These are phyloP conservation scores for Mus spretus DNA, from an alignment of 2,797 vertebrate species.

Conservation along the genomic window DNA sequence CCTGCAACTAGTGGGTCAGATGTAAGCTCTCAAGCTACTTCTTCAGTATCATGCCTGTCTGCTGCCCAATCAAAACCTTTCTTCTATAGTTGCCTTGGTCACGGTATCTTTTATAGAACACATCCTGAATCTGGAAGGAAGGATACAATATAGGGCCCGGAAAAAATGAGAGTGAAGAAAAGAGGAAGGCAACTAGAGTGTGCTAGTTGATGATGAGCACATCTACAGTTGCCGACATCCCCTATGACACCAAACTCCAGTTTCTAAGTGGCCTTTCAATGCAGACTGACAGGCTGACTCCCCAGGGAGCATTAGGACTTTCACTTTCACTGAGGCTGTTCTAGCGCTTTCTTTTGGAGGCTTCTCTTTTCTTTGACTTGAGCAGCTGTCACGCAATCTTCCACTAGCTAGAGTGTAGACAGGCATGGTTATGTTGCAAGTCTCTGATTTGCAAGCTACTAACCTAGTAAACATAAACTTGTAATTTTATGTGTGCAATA, in stretches of 20 bases:
- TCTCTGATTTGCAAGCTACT: not conserved
- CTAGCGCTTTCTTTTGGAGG: not conserved
- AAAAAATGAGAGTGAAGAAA: not conserved
- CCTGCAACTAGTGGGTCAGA: not conserved
- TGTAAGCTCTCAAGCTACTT: not conserved
- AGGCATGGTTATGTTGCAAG: not conserved
- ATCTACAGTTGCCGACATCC: not conserved
- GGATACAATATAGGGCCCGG: not conserved
- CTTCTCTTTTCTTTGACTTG: not conserved
- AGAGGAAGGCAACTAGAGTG: not conserved
- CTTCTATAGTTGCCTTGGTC: not conserved
- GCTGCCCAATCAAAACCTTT: not conserved
- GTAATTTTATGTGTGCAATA: not conserved
- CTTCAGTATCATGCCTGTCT: no score
- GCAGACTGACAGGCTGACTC: not conserved
- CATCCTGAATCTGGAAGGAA: not conserved
- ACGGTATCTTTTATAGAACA: not conserved
- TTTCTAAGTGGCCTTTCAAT: not conserved
- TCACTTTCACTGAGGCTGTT: not conserved
- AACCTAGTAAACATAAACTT: not conserved
- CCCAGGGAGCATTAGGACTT: not conserved
- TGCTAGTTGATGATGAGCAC: not conserved
- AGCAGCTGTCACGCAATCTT: not conserved
- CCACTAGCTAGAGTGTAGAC: not conserved
- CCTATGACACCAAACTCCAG: not conserved